Conservation (phyloP, 1,140 invertebrate species). For the Pseudachorutes palmiensis region DNA sequence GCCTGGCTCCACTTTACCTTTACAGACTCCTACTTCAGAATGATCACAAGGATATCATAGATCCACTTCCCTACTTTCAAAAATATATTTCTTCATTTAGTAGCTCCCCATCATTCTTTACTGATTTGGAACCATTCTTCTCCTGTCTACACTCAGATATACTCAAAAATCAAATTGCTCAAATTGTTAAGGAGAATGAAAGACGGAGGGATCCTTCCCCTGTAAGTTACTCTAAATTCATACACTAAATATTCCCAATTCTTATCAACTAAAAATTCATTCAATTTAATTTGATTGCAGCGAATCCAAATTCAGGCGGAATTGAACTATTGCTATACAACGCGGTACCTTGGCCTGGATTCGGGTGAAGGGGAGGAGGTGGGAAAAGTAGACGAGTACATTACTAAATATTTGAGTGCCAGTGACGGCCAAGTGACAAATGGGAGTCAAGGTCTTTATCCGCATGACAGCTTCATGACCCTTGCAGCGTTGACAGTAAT, state of each 20-base stretch:
- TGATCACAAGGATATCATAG: not conserved
- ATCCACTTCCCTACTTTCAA: not conserved
- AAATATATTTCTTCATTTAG: not conserved
- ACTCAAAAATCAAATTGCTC: not conserved
- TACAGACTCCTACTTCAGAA: not conserved
- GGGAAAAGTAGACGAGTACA: too few relatives aligned
- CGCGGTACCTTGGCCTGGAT: too few relatives aligned
- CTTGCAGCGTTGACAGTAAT: conserved; percentile 17
- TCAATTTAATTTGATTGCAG: too few relatives aligned
- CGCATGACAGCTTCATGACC: conserved; percentile 22
- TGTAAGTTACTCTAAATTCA: too few relatives aligned
- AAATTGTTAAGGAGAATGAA: not conserved
- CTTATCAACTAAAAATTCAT: too few relatives aligned
- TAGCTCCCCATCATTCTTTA: not conserved
- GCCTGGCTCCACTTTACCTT: not conserved
- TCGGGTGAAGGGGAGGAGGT: too few relatives aligned
- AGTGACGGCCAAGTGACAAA: not conserved
- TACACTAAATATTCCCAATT: too few relatives aligned
- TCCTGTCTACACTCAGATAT: not conserved
- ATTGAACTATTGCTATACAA: too few relatives aligned
- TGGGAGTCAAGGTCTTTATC: not conserved
- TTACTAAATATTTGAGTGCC: not conserved
- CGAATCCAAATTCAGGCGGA: too few relatives aligned
- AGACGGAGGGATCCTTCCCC: not conserved
- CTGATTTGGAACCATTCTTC: not conserved